Conservation (phyloP, 2,888 invertebrate genomes). For the Eudemis profundana region DNA sequence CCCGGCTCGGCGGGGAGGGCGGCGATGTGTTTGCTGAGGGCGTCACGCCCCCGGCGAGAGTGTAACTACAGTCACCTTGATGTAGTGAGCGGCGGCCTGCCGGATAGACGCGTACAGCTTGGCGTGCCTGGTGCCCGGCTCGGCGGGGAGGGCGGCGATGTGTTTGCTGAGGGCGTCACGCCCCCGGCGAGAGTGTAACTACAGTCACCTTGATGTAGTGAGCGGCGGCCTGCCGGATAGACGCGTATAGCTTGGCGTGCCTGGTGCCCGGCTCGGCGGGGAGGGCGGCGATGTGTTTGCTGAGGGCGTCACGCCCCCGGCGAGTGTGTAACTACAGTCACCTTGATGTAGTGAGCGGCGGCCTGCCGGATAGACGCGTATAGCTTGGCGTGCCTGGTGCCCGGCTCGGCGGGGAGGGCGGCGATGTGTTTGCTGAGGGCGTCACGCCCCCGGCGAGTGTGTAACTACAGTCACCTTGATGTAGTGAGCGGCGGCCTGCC, state of each 20-base stretch:
- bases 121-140: conserved; percentile 86
- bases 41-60: too few species aligned
- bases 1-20: conserved; percentile 66
- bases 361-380: conserved; percentile 91
- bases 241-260: conserved; percentile 87
- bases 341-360: conserved; percentile 92
- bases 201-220: conserved; percentile 89
- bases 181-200: too few species aligned
- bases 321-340: conserved; percentile 47
- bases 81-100: conserved; percentile 90
- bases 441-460: too few species aligned
- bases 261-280: conserved; percentile 84
- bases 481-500: conserved; percentile 91
- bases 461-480: conserved; percentile 87
- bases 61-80: conserved; percentile 85
- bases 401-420: conserved; percentile 62
- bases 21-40: too few species aligned
- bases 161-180: too few species aligned
- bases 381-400: conserved; percentile 87
- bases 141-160: background rate
- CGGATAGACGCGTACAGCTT: conserved; percentile 90
- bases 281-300: background rate
- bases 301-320: too few species aligned
- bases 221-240: conserved; percentile 91
- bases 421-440: too few species aligned